A percentile compares a stretch with the other conserved stretches of the same genome.
These are phyloP conservation scores for Gorsachius magnificus DNA, from an alignment of 2,797 vertebrate genomes.

Conservation along the genomic window DNA sequence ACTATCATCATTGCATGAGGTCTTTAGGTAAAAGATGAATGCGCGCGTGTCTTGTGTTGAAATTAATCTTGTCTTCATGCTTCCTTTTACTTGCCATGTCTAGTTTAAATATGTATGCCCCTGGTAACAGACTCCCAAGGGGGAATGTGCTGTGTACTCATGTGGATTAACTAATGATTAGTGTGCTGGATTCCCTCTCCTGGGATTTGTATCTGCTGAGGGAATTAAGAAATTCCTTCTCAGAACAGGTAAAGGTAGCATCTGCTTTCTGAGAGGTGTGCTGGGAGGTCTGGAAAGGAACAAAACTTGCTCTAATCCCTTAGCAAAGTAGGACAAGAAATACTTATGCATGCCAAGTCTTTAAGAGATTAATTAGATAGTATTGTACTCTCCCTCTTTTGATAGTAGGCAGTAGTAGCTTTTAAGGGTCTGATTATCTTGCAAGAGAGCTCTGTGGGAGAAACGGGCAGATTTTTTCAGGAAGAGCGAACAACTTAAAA, in stretches of 20 bases:
- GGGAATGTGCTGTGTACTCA: not conserved
- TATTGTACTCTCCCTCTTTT: not conserved
- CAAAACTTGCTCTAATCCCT: not conserved
- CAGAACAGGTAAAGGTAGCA: not conserved
- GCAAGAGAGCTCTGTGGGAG: not conserved
- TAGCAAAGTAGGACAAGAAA: not conserved
- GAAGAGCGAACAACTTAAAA: not conserved
- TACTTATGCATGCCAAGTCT: not conserved
- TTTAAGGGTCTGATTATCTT: not conserved
- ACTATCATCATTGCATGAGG: not conserved
- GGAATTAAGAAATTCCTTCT: not conserved
- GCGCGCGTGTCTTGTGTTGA: fast-evolving
- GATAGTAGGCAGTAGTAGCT: not conserved
- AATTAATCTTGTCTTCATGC: not conserved
- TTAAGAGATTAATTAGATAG: not conserved
- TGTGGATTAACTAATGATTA: not conserved
- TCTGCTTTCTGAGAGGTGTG: not conserved
- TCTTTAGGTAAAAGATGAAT: not conserved
- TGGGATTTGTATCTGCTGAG: not conserved
- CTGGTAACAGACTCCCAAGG: not conserved
- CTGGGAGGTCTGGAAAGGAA: not conserved
- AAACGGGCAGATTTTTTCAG: not conserved
- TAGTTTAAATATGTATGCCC: not conserved
- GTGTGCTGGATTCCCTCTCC: not conserved
- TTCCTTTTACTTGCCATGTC: not conserved